These are phyloP conservation scores for Drosophila ogumai DNA, from an alignment of 1,140 invertebrate genomes.

Conservation along the genomic window DNA sequence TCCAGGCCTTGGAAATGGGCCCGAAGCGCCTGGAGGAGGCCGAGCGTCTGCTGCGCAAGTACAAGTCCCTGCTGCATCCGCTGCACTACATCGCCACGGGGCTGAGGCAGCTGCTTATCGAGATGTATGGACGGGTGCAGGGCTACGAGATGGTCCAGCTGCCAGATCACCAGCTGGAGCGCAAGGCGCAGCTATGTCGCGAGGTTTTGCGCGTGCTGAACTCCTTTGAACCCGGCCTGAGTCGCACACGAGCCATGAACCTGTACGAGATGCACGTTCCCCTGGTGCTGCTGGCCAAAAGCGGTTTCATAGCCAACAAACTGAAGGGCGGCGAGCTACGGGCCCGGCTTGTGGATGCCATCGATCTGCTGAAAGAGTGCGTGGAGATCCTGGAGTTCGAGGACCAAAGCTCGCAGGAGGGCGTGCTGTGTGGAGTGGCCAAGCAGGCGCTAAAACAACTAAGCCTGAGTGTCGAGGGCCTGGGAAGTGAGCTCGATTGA, in stretches of 20 bases:
- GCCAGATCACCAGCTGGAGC: slow-evolving; percentile 89
- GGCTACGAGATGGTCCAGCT: slow-evolving; percentile 90
- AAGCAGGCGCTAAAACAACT: slow-evolving; percentile 88
- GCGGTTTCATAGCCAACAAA: slow-evolving; percentile 87
- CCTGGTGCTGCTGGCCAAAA: slow-evolving; percentile 88
- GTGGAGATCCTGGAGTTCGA: slow-evolving; percentile 89
- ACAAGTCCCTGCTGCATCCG: slow-evolving; percentile 89
- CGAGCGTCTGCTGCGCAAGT: slow-evolving; percentile 88
- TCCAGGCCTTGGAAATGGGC: slow-evolving; percentile 85
- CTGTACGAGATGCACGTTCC: slow-evolving; percentile 92
- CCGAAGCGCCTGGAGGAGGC: slow-evolving; percentile 67
- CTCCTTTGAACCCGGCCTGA: slow-evolving; percentile 90
- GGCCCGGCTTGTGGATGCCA: slow-evolving; percentile 88
- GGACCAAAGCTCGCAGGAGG: slow-evolving; percentile 89
- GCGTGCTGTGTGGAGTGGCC: slow-evolving; percentile 88
- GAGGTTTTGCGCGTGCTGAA: slow-evolving; percentile 89
- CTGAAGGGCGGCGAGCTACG: slow-evolving; percentile 88
- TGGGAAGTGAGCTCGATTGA: slow-evolving; percentile 66
- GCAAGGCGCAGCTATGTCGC: slow-evolving; percentile 90
- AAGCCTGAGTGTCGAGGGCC: slow-evolving; percentile 87
- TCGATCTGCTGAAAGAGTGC: slow-evolving; percentile 87
- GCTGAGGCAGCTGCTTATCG: slow-evolving; percentile 88
- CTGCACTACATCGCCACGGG: slow-evolving; percentile 89
- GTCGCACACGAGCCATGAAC: slow-evolving; percentile 90
- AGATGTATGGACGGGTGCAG: slow-evolving; percentile 90